Evolutionary conservation across 2,113 vertebrate genomes (phyloP).

Genomic region (Oreotragus oreotragus): DNA sequence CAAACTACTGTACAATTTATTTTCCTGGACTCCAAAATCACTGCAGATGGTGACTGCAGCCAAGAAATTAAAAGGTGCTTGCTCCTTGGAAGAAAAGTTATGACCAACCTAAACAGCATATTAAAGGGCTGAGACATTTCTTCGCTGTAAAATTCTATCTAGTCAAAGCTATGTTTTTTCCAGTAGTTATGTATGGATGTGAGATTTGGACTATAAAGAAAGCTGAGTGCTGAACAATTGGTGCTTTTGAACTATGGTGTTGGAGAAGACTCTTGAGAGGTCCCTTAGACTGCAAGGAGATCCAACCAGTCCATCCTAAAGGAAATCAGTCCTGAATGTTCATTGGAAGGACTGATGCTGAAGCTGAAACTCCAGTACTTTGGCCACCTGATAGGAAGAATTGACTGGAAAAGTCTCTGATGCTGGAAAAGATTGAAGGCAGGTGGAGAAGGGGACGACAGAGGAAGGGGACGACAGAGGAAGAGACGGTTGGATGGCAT

Average conservation of each 20-base stretch:
- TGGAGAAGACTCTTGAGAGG: not conserved
- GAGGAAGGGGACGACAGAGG: not conserved
- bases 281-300: not conserved
- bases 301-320: not conserved
- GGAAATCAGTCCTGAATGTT: not conserved
- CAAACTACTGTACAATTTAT: not conserved
- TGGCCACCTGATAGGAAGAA: not conserved
- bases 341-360: not conserved
- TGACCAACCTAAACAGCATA: not conserved
- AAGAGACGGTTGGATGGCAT: not conserved
- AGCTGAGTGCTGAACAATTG: not conserved
- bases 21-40: not conserved
- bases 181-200: not conserved
- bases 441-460: not conserved
- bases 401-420: not conserved
- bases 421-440: not conserved
- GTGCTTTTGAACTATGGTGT: not conserved
- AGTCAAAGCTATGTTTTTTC: not conserved
- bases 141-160: not conserved
- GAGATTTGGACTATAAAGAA: not conserved
- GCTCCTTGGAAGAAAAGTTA: not conserved
- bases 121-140: not conserved
- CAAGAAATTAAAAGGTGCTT: not conserved
- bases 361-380: not conserved
- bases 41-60: not conserved